These are phyloP conservation scores for Sapajus apella DNA, from an alignment of 2,113 vertebrate genomes.

Conservation along the genomic window DNA sequence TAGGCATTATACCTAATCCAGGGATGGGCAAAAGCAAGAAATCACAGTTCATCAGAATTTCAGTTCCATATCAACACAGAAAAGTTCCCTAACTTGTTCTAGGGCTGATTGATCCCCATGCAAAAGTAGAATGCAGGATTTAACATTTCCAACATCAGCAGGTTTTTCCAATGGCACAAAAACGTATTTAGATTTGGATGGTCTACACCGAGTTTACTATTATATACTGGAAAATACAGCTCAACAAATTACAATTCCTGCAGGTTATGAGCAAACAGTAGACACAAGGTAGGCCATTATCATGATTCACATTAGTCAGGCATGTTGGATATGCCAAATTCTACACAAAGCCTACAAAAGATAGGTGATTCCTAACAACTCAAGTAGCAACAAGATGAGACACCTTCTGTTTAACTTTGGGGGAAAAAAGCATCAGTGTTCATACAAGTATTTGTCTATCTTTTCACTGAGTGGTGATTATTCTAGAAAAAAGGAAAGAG, in stretches of 20 bases:
- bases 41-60: background rate
- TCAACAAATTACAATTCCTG: background rate
- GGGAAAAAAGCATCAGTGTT: background rate
- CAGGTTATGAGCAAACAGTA: background rate
- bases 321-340: background rate
- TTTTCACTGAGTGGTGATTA: background rate
- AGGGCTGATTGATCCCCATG: background rate
- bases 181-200: background rate
- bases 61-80: background rate
- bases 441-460: background rate
- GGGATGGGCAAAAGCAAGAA: background rate
- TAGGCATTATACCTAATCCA: background rate
- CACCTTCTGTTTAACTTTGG: background rate
- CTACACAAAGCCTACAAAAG: background rate
- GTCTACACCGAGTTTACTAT: background rate
- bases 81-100: background rate
- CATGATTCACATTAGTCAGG: background rate
- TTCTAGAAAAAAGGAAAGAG: background rate
- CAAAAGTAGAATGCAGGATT: background rate
- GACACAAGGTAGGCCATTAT: rapidly evolving
- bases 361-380: background rate
- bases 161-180: background rate
- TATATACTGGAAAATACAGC: background rate
- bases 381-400: background rate
- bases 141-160: background rate